Conservation (phyloP, 2,888 invertebrate genomes). For the Acronicta leporina region DNA sequence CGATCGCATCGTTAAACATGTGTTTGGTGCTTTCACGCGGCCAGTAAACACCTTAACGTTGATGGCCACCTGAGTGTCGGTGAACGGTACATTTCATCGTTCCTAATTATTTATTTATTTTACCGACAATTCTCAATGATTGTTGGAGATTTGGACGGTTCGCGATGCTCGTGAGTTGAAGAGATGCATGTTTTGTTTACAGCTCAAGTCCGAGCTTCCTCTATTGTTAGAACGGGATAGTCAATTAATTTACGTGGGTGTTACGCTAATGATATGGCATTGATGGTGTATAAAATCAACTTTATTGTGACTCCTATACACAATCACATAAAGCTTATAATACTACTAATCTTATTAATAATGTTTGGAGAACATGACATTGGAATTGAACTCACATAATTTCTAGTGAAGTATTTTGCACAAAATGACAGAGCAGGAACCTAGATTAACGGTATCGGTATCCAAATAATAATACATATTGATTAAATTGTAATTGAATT, state of each 20-base stretch:
- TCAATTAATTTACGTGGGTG: neutral
- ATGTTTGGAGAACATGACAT: no score
- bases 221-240: neutral
- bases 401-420: no score
- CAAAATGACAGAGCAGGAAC: no score
- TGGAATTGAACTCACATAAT: no score
- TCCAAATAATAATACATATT: no score
- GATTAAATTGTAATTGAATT: no score
- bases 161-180: neutral
- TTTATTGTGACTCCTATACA: neutral
- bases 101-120: slow-evolving; percentile 53
- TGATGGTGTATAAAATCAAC: neutral
- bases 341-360: no score
- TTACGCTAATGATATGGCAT: neutral
- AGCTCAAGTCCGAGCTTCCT: neutral
- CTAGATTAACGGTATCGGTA: no score
- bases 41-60: slow-evolving; percentile 53
- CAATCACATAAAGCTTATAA: no score
- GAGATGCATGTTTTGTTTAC: slow-evolving; percentile 1
- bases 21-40: slow-evolving; percentile 44
- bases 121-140: slow-evolving; percentile 22
- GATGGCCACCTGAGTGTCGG: slow-evolving; percentile 49
- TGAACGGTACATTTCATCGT: slow-evolving; percentile 32
- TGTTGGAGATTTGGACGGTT: slow-evolving; percentile 11
- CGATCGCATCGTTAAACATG: slow-evolving; percentile 35